Conservation (phyloP, 2,113 vertebrate species). For the Tor tambroides region DNA sequence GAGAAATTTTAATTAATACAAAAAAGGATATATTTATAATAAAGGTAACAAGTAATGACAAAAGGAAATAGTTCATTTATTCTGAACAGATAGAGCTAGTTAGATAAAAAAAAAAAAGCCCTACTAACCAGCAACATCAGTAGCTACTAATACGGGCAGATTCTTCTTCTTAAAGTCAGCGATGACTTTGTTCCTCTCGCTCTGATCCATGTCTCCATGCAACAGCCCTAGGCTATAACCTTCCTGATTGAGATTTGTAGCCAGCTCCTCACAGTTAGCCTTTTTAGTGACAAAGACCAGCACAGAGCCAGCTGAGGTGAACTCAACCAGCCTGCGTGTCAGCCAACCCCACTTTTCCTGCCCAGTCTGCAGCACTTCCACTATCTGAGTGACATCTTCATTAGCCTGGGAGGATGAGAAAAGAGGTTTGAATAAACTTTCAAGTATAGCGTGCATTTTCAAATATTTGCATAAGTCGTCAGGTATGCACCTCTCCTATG, state of each 20-base stretch:
- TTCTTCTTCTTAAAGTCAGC: conserved; percentile 96
- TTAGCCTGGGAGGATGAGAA: conserved; percentile 81
- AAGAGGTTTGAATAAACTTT: neutral
- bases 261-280: conserved; percentile 92
- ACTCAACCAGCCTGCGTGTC: conserved; percentile 90
- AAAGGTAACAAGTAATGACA: neutral
- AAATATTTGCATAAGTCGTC: neutral
- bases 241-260: conserved; percentile 91
- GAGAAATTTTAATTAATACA: neutral
- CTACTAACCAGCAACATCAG: conserved; percentile 92
- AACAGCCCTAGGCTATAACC: conserved; percentile 92
- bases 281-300: conserved; percentile 98
- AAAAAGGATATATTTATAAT: neutral
- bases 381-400: conserved; percentile 95
- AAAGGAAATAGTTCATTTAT: neutral
- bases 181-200: conserved; percentile 99
- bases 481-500: conserved; percentile 89
- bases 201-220: conserved; percentile 99
- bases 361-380: conserved; percentile 88
- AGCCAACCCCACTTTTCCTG: conserved; percentile 95
- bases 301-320: conserved; percentile 93
- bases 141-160: conserved; percentile 92
- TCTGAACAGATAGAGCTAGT: neutral
- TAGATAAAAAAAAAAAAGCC: neutral
- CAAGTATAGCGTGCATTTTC: neutral